Evolutionary conservation across 2,113 vertebrate species (phyloP).

Genomic region (Shinisaurus crocodilurus): DNA sequence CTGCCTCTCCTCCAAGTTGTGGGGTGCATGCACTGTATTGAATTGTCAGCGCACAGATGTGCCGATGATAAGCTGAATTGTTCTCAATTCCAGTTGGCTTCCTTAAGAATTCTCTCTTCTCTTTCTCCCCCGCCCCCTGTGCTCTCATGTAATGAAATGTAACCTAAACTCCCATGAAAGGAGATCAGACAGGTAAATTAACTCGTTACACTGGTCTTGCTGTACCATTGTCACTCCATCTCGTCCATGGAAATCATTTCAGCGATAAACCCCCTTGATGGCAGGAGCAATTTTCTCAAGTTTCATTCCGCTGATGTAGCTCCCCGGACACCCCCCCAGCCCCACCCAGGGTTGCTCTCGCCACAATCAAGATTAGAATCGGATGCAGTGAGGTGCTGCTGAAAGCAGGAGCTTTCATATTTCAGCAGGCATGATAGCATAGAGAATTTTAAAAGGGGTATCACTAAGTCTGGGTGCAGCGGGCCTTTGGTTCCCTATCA

Average conservation of each 20-base stretch:
- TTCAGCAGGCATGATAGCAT: slow-evolving; percentile 60
- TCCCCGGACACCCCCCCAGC: slow-evolving; percentile 43
- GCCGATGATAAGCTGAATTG: slow-evolving; percentile 55
- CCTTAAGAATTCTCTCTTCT: slow-evolving; percentile 44
- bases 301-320: slow-evolving; percentile 30
- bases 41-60: slow-evolving; percentile 40
- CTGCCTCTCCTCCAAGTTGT: slow-evolving; percentile 39
- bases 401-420: slow-evolving; percentile 71
- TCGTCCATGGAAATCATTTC: slow-evolving; percentile 50
- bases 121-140: too few species aligned
- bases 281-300: slow-evolving; percentile 56
- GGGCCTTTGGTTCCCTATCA: slow-evolving; percentile 50
- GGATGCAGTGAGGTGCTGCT: slow-evolving; percentile 50
- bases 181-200: slow-evolving; percentile 58
- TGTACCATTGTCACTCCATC: slow-evolving; percentile 50
- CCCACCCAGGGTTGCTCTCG: slow-evolving; percentile 46
- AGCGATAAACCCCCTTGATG: slow-evolving; percentile 46
- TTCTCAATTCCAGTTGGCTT: slow-evolving; percentile 59
- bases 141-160: slow-evolving; percentile 55
- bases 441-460: slow-evolving; percentile 55
- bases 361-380: slow-evolving; percentile 64
- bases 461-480: slow-evolving; percentile 43
- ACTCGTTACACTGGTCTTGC: slow-evolving; percentile 30
- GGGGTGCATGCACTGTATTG: slow-evolving; percentile 34
- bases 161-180: slow-evolving; percentile 62